Evolutionary conservation across 2,113 vertebrate genomes (phyloP).

Genomic region (Pseudopodoces humilis): DNA sequence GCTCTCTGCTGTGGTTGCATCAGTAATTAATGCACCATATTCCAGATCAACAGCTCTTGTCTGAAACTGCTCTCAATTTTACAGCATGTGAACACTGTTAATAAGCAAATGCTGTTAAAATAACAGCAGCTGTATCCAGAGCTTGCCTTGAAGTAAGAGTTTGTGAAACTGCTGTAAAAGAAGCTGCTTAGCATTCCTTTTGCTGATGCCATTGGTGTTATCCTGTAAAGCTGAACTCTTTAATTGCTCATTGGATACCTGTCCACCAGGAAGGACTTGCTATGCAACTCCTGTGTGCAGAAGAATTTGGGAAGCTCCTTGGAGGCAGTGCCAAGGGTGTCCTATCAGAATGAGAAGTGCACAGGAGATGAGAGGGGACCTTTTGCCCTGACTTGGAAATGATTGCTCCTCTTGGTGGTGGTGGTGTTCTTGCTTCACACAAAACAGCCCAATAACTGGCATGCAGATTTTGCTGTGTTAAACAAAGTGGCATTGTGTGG

Average conservation of each 20-base stretch:
- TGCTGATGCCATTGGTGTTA: neutral
- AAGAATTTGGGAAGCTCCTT: neutral
- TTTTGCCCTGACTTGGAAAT: neutral
- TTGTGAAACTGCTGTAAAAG: neutral
- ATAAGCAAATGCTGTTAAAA: neutral
- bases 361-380: neutral
- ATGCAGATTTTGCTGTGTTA: neutral
- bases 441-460: neutral
- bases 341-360: neutral
- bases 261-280: neutral
- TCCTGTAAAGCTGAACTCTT: neutral
- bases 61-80: neutral
- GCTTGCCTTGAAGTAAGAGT: neutral
- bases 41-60: neutral
- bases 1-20: neutral
- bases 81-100: neutral
- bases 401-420: neutral
- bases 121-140: neutral
- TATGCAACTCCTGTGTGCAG: neutral
- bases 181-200: neutral
- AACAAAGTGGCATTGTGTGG: neutral
- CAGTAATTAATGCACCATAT: neutral
- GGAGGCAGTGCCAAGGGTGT: neutral
- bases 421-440: neutral
- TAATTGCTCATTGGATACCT: neutral